Evolutionary conservation across 2,113 vertebrate species (phyloP).

Genomic region (Corythornis madagascariensis): DNA sequence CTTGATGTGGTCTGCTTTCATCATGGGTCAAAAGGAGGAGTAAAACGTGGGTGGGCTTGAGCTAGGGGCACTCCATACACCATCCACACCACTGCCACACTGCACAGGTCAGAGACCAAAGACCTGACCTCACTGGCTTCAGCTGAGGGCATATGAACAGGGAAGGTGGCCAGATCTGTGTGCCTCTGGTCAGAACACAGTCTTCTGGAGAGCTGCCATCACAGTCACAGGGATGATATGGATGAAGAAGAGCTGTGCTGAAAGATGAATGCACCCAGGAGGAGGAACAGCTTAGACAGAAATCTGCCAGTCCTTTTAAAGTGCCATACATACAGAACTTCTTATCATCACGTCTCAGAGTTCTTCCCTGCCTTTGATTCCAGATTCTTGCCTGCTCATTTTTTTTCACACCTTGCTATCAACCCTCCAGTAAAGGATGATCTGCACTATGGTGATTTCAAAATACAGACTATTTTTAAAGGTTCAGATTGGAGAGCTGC

Average conservation of each 20-base stretch:
- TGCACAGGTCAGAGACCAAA: background rate
- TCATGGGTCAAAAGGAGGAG: background rate
- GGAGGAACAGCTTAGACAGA: conserved; percentile 36
- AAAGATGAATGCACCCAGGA: background rate
- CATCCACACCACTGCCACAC: accelerated
- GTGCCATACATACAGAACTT: conserved; percentile 11
- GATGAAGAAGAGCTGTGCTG: background rate
- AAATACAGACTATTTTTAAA: conserved; percentile 36
- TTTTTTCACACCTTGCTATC: conserved; percentile 25
- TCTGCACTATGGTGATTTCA: background rate
- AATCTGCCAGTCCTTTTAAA: conserved; percentile 45
- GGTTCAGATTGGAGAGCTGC: background rate
- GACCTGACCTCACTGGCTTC: background rate
- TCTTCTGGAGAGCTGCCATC: background rate
- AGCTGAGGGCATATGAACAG: too few species aligned
- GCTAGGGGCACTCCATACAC: background rate
- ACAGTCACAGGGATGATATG: background rate
- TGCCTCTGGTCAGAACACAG: accelerated
- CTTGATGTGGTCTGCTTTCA: background rate
- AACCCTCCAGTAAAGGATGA: background rate
- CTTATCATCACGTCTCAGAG: background rate
- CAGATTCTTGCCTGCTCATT: conserved; percentile 25
- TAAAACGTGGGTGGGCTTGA: accelerated
- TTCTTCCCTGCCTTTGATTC: conserved; percentile 36
- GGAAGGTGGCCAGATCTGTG: background rate